Conservation (phyloP, 2,797 vertebrate genomes). For the Cyclopterus lumpus region DNA sequence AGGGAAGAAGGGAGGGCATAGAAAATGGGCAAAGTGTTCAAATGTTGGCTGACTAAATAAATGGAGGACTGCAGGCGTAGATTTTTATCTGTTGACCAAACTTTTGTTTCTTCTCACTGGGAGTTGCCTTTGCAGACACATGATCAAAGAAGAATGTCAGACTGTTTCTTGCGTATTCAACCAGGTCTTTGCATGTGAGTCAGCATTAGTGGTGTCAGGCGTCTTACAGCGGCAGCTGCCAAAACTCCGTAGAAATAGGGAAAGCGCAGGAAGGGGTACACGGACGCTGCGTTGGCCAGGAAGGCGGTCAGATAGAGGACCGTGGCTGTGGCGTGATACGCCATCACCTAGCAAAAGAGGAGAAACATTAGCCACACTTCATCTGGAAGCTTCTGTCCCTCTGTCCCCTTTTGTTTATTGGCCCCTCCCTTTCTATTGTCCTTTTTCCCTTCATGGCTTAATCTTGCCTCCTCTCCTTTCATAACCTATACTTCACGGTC, state of each 20-base stretch:
- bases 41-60: neutral
- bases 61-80: neutral
- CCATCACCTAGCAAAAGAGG: conserved; percentile 70
- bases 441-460: neutral
- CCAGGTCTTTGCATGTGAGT: neutral
- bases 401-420: no score
- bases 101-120: neutral
- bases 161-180: conserved; percentile 1
- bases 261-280: conserved; percentile 7
- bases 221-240: conserved; percentile 88
- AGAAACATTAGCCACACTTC: neutral
- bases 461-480: neutral
- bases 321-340: conserved; percentile 79
- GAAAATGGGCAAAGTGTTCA: neutral
- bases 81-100: neutral
- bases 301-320: conserved; percentile 90
- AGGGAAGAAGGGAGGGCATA: neutral
- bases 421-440: neutral
- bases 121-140: neutral
- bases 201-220: conserved; percentile 16
- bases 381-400: neutral
- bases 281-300: conserved; percentile 78
- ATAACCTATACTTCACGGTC: neutral
- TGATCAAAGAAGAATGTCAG: neutral
- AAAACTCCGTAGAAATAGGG: conserved; percentile 70